These are phyloP conservation scores for Pluvianellus socialis DNA, from an alignment of 2,113 vertebrate species.

Conservation along the genomic window DNA sequence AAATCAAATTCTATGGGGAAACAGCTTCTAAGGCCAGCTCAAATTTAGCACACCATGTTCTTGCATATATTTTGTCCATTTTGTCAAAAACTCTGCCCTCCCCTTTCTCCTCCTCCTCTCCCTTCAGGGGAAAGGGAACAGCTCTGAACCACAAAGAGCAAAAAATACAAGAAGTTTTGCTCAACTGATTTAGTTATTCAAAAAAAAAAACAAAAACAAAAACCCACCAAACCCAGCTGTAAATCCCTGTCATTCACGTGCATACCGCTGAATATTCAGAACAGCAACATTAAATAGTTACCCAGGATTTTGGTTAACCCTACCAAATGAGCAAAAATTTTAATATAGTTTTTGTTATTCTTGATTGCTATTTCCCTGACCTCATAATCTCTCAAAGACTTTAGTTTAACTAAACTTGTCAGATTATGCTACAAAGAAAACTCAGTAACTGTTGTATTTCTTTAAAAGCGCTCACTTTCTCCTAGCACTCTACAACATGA, in stretches of 20 bases:
- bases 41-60: not conserved
- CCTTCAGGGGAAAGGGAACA: not conserved
- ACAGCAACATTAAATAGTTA: not conserved
- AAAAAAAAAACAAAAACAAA: not conserved
- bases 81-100: not conserved
- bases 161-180: not conserved
- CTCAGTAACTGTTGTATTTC: not conserved
- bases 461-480: not conserved
- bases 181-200: not conserved
- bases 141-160: not conserved
- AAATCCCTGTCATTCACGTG: not conserved
- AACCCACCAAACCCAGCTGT: not conserved
- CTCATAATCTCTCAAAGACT: not conserved
- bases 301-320: not conserved
- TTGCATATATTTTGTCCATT: not conserved
- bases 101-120: not conserved
- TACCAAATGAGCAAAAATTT: not conserved
- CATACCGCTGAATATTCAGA: not conserved
- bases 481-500: not conserved
- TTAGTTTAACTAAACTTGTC: not conserved
- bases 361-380: not conserved
- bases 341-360: not conserved
- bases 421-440: not conserved
- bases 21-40: not conserved
- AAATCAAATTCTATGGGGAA: not conserved